Percentiles rank a stretch among this genome's conserved stretches.
These are phyloP conservation scores for Drosophila nigromelanica DNA, from an alignment of 1,140 invertebrate genomes.

Conservation along the genomic window DNA sequence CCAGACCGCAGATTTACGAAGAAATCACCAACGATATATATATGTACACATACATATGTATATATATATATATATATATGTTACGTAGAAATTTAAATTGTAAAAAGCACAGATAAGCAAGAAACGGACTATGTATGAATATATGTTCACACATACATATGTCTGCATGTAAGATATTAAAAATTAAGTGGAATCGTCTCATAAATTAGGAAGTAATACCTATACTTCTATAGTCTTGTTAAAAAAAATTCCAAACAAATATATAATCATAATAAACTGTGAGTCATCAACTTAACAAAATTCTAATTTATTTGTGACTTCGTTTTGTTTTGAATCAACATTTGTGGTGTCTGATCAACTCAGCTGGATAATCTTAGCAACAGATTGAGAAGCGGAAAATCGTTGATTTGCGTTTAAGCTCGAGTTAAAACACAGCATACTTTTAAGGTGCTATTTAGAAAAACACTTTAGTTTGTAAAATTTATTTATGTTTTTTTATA, in stretches of 20 bases:
- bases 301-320: not conserved
- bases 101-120: slow-evolving; percentile 12
- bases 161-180: not conserved
- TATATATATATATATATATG: not conserved
- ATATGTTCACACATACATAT: slow-evolving; percentile 7
- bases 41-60: too few species aligned
- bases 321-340: too few species aligned
- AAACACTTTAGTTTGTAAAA: not conserved
- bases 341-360: not conserved
- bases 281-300: slow-evolving; percentile 3
- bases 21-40: slow-evolving; percentile 7
- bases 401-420: not conserved
- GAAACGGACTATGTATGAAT: slow-evolving; percentile 14
- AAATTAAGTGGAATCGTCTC: not conserved
- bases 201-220: not conserved
- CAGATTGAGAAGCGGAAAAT: too few species aligned
- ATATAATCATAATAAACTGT: not conserved
- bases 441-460: not conserved
- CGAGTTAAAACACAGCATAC: slow-evolving; percentile 7
- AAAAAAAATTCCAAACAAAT: too few species aligned
- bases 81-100: slow-evolving; percentile 25
- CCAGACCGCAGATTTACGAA: slow-evolving; percentile 20
- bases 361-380: too few species aligned
- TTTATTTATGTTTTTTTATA: not conserved
- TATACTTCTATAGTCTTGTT: not conserved